phyloP scores from a whole-genome alignment of 2,797 vertebrate species.

The Pipistrellus kuhlii region DNA sequence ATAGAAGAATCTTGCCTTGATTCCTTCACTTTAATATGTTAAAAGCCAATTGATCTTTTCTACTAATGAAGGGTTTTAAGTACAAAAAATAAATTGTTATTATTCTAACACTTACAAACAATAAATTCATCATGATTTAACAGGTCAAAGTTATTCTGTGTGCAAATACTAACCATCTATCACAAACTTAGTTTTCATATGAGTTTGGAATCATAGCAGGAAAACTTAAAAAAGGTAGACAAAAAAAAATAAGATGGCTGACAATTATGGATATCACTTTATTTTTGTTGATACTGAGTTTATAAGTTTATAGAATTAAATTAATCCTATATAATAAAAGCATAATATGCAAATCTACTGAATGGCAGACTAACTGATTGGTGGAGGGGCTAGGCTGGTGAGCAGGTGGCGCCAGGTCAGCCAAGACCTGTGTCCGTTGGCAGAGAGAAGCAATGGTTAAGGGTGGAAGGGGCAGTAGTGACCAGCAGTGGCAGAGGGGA shows the following conservation, averaged over 20 bases:
- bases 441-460: no score
- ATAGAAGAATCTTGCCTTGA: not conserved
- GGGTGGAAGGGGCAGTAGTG: no score
- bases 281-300: not conserved
- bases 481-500: no score
- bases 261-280: not conserved
- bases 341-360: no score
- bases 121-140: not conserved
- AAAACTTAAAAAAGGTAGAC: not conserved
- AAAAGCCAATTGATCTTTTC: constrained; percentile 52
- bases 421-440: no score
- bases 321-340: not conserved
- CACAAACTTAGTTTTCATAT: not conserved
- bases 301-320: not conserved
- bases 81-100: constrained; percentile 42
- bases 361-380: no score
- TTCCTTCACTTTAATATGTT: constrained; percentile 62
- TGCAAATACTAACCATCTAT: not conserved
- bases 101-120: not conserved
- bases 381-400: rapidly evolving
- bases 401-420: no score
- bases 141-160: not conserved
- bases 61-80: constrained; percentile 67
- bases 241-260: not conserved
- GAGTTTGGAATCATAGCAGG: not conserved